Conservation (phyloP, 2,113 vertebrate species). For the Alexandromys fortis region DNA sequence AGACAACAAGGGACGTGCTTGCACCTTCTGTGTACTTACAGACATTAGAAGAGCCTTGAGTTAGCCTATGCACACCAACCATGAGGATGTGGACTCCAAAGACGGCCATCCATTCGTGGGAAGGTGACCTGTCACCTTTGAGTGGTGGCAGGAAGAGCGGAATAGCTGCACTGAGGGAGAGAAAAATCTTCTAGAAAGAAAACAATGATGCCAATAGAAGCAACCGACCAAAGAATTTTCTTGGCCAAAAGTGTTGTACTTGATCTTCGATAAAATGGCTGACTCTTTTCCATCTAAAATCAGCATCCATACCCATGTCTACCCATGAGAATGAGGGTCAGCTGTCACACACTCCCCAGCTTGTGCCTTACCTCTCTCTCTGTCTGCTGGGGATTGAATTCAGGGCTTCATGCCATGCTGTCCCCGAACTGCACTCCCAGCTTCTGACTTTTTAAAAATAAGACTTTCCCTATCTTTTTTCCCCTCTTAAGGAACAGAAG, state of each 20-base stretch:
- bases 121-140: background rate
- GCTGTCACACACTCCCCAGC: background rate
- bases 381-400: background rate
- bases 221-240: background rate
- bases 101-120: background rate
- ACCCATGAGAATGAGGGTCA: background rate
- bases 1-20: no score
- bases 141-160: no score
- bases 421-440: background rate
- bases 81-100: no score
- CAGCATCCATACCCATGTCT: background rate
- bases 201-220: background rate
- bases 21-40: accelerated
- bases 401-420: background rate
- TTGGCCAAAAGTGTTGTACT: background rate
- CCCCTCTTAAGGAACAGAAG: background rate
- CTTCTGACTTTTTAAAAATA: background rate
- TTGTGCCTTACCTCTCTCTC: background rate
- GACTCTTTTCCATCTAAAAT: background rate
- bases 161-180: background rate
- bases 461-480: background rate
- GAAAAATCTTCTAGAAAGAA: background rate
- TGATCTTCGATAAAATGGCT: background rate
- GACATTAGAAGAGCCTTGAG: background rate
- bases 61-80: accelerated